These are phyloP conservation scores for Mixornis gularis DNA, from an alignment of 2,113 vertebrate genomes.

Conservation along the genomic window DNA sequence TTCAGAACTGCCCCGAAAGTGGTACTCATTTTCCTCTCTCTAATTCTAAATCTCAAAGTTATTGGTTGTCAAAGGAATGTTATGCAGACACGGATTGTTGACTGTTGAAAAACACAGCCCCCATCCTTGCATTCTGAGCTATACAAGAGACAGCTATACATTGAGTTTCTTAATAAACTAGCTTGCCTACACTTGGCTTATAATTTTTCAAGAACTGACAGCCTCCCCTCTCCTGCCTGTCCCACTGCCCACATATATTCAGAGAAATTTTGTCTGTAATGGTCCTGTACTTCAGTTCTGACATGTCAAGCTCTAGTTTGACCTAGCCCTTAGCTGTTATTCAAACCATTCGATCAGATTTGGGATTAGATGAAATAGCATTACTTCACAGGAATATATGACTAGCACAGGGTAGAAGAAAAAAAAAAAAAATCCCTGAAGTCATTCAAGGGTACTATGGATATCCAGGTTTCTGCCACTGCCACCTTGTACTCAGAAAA, in stretches of 20 bases:
- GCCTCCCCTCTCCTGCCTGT: rapidly evolving
- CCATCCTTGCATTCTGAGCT: neutral
- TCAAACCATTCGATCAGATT: neutral
- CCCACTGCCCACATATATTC: neutral
- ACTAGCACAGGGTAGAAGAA: neutral
- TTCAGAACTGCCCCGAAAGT: neutral
- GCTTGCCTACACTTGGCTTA: neutral
- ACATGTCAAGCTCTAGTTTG: neutral
- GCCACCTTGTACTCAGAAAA: neutral
- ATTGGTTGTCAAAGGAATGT: neutral
- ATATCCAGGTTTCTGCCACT: neutral
- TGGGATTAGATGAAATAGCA: neutral
- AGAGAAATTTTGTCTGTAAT: neutral
- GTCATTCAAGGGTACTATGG: neutral
- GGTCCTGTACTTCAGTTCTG: neutral
- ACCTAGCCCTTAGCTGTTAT: neutral
- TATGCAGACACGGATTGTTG: neutral
- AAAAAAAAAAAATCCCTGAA: neutral
- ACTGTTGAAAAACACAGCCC: neutral
- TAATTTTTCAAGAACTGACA: neutral
- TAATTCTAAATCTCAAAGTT: neutral
- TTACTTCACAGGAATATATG: neutral
- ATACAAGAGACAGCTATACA: neutral
- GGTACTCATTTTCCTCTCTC: neutral
- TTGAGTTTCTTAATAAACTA: neutral